phyloP scores from a whole-genome alignment of 2,888 invertebrate genomes.

The Drosophila vallismaia region DNA sequence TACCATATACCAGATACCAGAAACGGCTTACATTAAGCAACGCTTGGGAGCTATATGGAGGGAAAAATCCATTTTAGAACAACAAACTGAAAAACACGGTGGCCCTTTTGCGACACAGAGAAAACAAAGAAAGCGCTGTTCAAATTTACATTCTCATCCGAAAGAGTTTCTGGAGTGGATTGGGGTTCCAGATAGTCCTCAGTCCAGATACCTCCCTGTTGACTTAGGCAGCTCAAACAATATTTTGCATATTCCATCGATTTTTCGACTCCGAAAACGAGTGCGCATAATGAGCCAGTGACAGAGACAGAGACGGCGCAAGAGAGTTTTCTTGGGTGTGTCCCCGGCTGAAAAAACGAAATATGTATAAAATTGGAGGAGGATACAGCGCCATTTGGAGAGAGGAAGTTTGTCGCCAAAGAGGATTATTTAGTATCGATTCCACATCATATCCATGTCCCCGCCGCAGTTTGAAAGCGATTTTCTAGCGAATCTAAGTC shows the following conservation, averaged over 20 bases:
- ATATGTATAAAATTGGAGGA: slow-evolving; percentile 4
- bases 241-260: slow-evolving; percentile 77
- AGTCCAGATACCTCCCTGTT: slow-evolving; percentile 46
- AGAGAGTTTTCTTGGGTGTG: slow-evolving; percentile 64
- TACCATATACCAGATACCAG: not conserved
- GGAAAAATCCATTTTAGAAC: slow-evolving; percentile 31
- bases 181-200: slow-evolving; percentile 13
- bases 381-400: slow-evolving; percentile 2
- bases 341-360: slow-evolving; percentile 20
- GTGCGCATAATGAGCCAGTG: slow-evolving; percentile 70
- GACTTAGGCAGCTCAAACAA: slow-evolving; percentile 59
- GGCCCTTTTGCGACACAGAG: slow-evolving; percentile 36
- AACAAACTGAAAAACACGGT: slow-evolving; percentile 15
- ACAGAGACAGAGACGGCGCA: slow-evolving; percentile 8
- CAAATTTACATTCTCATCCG: slow-evolving; percentile 45
- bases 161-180: slow-evolving; percentile 56
- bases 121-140: slow-evolving; percentile 50
- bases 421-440: slow-evolving; percentile 74
- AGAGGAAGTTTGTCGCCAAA: slow-evolving; percentile 75
- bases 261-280: slow-evolving; percentile 66
- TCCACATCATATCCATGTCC: slow-evolving; percentile 61
- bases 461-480: slow-evolving; percentile 24
- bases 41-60: slow-evolving; percentile 9
- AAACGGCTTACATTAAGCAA: slow-evolving; percentile 33
- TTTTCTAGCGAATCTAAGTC: slow-evolving; percentile 69